These are phyloP conservation scores for Ormyrus pomaceus DNA, from an alignment of 2,888 invertebrate species.

Conservation along the genomic window DNA sequence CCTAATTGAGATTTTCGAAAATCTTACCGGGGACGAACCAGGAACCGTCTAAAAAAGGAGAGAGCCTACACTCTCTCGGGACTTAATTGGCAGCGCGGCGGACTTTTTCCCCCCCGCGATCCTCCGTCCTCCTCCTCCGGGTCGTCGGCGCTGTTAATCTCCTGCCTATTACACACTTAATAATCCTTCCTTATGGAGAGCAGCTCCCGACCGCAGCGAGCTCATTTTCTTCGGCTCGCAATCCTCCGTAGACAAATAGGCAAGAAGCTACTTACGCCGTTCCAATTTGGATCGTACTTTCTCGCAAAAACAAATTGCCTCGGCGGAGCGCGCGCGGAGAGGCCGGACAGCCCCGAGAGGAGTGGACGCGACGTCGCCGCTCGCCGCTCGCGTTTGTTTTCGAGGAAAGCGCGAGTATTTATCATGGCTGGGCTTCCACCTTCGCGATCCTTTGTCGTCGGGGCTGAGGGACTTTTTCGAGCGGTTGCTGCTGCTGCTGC, in stretches of 20 bases:
- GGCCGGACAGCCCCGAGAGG: slow-evolving; percentile 59
- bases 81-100: slow-evolving; percentile 42
- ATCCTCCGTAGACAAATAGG: slow-evolving; percentile 42
- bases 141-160: slow-evolving; percentile 45
- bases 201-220: slow-evolving; percentile 36
- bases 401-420: slow-evolving; percentile 31
- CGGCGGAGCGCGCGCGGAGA: slow-evolving; percentile 62
- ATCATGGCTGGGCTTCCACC: slow-evolving; percentile 20
- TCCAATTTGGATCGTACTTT: slow-evolving; percentile 27
- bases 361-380: slow-evolving; percentile 12
- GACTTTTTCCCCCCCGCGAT: slow-evolving; percentile 1
- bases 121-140: too few relatives aligned
- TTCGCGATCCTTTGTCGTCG: background rate
- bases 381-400: slow-evolving; percentile 15
- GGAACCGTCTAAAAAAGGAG: too few relatives aligned
- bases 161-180: slow-evolving; percentile 52
- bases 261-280: slow-evolving; percentile 43
- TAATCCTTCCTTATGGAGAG: slow-evolving; percentile 47
- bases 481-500: background rate
- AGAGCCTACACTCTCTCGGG: background rate
- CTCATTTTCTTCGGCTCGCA: slow-evolving; percentile 50
- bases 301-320: slow-evolving; percentile 65
- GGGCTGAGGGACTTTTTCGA: background rate
- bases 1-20: too few relatives aligned
- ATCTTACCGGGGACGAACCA: too few relatives aligned